Evolutionary conservation across 2,888 invertebrate species (phyloP).

Genomic region (Chesias legatella): DNA sequence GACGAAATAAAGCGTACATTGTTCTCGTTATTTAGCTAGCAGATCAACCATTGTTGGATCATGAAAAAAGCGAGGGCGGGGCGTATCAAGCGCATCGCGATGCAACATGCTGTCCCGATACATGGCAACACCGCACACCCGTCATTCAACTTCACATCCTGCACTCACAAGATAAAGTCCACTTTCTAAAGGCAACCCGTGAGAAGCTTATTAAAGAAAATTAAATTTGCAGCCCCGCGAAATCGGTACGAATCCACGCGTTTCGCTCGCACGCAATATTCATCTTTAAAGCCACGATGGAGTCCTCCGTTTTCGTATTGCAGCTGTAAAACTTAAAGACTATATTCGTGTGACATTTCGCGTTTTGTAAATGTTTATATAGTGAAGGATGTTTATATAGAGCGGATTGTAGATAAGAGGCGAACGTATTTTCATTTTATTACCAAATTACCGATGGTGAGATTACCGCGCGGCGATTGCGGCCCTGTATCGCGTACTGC

Average conservation of each 20-base stretch:
- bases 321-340: slow-evolving; percentile 33
- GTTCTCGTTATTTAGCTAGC: slow-evolving; percentile 77
- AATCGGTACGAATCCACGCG: slow-evolving; percentile 61
- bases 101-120: slow-evolving; percentile 75
- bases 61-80: slow-evolving; percentile 79
- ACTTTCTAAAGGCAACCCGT: slow-evolving; percentile 29
- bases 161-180: slow-evolving; percentile 32
- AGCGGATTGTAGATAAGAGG: slow-evolving; percentile 74
- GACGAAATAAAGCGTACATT: slow-evolving; percentile 52
- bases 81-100: slow-evolving; percentile 69
- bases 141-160: slow-evolving; percentile 33
- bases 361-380: slow-evolving; percentile 61
- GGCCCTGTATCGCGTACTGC: slow-evolving; percentile 64
- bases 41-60: slow-evolving; percentile 79
- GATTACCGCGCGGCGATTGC: slow-evolving; percentile 68
- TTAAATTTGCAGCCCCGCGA: slow-evolving; percentile 76
- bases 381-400: slow-evolving; percentile 70
- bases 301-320: slow-evolving; percentile 11
- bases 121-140: slow-evolving; percentile 57
- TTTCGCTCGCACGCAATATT: slow-evolving; percentile 23
- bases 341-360: slow-evolving; percentile 11
- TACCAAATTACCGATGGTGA: slow-evolving; percentile 80
- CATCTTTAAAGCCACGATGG: slow-evolving; percentile 13
- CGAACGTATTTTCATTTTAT: slow-evolving; percentile 80
- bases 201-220: slow-evolving; percentile 76